Percentiles rank a stretch among this genome's conserved stretches.
These are phyloP conservation scores for Drosophila tripunctata DNA, from an alignment of 2,888 invertebrate genomes.

Conservation along the genomic window DNA sequence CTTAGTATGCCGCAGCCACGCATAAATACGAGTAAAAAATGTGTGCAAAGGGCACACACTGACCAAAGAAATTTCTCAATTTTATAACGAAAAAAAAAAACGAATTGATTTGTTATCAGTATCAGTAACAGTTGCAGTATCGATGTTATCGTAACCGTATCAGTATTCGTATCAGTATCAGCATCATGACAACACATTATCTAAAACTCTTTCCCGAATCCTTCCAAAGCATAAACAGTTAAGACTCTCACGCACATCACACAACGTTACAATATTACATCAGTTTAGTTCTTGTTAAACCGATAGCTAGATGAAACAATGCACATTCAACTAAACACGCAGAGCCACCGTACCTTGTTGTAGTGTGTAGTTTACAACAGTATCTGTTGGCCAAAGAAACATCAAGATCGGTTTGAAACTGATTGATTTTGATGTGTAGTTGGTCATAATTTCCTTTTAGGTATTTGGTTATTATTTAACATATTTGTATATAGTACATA, in stretches of 20 bases:
- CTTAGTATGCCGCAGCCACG: constrained; percentile 85
- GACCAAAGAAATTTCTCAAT: constrained; percentile 20
- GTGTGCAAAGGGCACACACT: constrained; percentile 37
- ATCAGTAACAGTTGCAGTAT: constrained; percentile 44
- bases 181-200: constrained; percentile 45
- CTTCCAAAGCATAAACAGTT: constrained; percentile 12
- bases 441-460: constrained; percentile 37
- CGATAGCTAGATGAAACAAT: neutral
- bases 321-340: constrained; percentile 2
- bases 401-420: constrained; percentile 17
- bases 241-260: constrained; percentile 38
- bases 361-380: constrained; percentile 39
- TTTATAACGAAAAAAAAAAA: neutral
- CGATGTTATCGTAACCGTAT: constrained; percentile 48
- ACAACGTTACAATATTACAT: constrained; percentile 22
- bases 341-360: constrained; percentile 20
- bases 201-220: constrained; percentile 47
- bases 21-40: constrained; percentile 75
- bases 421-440: constrained; percentile 50
- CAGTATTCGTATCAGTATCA: constrained; percentile 46
- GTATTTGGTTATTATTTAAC: constrained; percentile 10
- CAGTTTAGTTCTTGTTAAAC: constrained; percentile 5
- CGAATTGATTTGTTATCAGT: constrained; percentile 50
- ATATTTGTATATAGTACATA: neutral
- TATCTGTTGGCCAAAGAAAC: constrained; percentile 20